Base-by-base conservation (phyloP, 2,888 invertebrate genomes). In the Alsophila aescularia region DNA sequence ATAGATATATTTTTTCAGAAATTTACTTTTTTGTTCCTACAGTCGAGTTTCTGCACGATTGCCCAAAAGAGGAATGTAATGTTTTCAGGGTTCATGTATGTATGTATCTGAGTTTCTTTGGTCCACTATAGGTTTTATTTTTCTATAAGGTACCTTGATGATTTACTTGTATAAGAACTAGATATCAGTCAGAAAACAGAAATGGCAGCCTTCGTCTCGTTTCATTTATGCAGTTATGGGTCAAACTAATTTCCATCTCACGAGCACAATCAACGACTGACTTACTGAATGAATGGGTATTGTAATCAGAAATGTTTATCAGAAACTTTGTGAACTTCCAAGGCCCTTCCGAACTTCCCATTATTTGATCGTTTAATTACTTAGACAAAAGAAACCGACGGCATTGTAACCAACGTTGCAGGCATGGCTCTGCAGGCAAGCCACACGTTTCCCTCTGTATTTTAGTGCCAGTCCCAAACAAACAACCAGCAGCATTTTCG, bases 321-420 rank as follows among this genome's bases (percentile, higher is more conserved):
- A 32, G 18, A 6, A 32, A 13, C 29, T 31, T 24, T 9, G 31
- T 24, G 18, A 51, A 29, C 40, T 45, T 40, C 9, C 35, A 14
- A 40, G 32, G 15, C 27, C 34, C 27, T 45, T 45, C 13, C 16
- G 34, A 40, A 16, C 6, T 45, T 45, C 15, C 37, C 3, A 45
- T 40, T 40, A 13, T 12, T 36, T 15, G 32, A 18, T 34, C 16
- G 24, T 52, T 52, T 13, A 52, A 52, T 52, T 52, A 52, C 27
- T 12, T 13, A 52, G 35, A 52, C 45, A 52, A 52, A 29, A 45
- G 52, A 27, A 31, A 12, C 40, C 32, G 27, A 14, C 27, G 21
- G 37, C 39, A 52, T 34, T 40, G 44, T 45, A 35, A 43, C 32
- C 10, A 10, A 45, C 24, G 12, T 24, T 32, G 12, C n/a, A n/a